Evolutionary conservation across 1,140 invertebrate genomes (phyloP).

Genomic region (Cyphomyrmex costatus): DNA sequence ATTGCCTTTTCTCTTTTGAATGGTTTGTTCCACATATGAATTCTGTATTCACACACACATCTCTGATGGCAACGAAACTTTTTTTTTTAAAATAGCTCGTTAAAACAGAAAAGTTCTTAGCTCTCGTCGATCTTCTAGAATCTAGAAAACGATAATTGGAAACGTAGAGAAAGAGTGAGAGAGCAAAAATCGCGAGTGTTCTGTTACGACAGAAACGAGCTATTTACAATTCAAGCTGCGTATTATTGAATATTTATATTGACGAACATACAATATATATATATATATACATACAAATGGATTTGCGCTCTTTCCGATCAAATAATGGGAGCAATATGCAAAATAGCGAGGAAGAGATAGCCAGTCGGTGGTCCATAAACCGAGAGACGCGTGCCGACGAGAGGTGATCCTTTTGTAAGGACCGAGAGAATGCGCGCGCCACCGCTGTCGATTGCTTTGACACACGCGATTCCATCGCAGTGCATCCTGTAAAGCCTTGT

Average conservation of each 20-base stretch:
- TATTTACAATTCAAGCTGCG: not conserved
- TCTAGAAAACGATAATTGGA: too few species aligned
- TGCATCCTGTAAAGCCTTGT: constrained; percentile 76
- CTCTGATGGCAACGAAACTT: not conserved
- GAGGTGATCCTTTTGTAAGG: constrained; percentile 43
- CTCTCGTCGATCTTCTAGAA: too few species aligned
- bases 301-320: constrained; percentile 16
- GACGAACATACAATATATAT: too few species aligned
- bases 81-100: not conserved
- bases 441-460: constrained; percentile 26
- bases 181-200: too few species aligned
- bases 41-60: not conserved
- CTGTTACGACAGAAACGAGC: not conserved
- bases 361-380: not conserved
- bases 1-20: constrained; percentile 2
- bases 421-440: constrained; percentile 26
- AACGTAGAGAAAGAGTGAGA: too few species aligned
- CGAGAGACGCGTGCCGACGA: not conserved
- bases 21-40: constrained; percentile 22
- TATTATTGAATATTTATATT: not conserved
- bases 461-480: constrained; percentile 72
- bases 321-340: not conserved
- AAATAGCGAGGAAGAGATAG: not conserved
- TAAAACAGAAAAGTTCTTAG: not conserved
- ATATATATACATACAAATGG: too few species aligned